Evolutionary conservation across 2,113 vertebrate species (phyloP).

Genomic region (Austrofundulus limnaeus): DNA sequence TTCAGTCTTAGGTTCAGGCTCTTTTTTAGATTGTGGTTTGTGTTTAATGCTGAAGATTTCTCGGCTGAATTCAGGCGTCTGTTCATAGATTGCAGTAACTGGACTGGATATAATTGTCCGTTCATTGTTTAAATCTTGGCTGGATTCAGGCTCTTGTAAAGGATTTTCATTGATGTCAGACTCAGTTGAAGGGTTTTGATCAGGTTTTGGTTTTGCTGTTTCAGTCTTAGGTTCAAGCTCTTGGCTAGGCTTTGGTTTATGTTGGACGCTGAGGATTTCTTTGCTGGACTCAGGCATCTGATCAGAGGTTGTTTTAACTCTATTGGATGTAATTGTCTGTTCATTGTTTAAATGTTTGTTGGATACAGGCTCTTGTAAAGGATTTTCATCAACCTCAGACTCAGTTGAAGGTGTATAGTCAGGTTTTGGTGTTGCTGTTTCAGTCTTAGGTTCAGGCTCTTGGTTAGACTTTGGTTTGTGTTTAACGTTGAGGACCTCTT

Average conservation of each 20-base stretch:
- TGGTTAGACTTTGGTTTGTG: not conserved
- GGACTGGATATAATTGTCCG: not conserved
- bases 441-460: not conserved
- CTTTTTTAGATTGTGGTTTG: not conserved
- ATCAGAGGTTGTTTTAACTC: rapidly evolving
- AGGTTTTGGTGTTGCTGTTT: not conserved
- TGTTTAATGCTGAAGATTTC: not conserved
- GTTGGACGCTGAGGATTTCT: not conserved
- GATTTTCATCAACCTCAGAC: conserved; percentile 13
- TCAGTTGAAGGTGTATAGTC: not conserved
- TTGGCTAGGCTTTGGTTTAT: conserved; percentile 8
- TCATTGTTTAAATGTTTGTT: not conserved
- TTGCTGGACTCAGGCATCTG: conserved; percentile 22
- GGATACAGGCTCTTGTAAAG: conserved; percentile 1
- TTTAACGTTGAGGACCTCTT: not conserved
- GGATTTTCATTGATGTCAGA: not conserved
- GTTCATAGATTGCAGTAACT: not conserved
- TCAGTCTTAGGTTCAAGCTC: not conserved
- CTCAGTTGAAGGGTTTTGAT: conserved; percentile 2
- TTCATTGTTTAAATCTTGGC: conserved; percentile 10
- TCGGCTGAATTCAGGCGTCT: not conserved
- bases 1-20: not conserved
- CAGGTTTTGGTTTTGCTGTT: not conserved
- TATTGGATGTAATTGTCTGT: not conserved
- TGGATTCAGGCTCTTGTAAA: not conserved